Evolutionary conservation across 2,888 invertebrate genomes (phyloP).

Genomic region (Napeogenes inachia): DNA sequence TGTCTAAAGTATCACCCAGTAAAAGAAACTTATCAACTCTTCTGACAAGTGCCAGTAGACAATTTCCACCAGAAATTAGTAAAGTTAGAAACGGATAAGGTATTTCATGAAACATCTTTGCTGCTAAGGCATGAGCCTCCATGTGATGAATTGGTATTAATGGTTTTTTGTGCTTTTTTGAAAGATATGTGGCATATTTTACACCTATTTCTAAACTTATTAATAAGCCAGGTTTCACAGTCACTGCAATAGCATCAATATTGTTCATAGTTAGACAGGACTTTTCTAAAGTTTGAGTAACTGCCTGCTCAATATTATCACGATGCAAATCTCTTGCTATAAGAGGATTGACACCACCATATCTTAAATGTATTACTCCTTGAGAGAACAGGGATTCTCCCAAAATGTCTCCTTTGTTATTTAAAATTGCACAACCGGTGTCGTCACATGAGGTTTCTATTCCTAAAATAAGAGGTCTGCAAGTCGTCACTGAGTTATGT

Average conservation of each 20-base stretch:
- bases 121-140: constrained; percentile 97
- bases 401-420: constrained; percentile 82
- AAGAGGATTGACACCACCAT: constrained; percentile 94
- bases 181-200: constrained; percentile 87
- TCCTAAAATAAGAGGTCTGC: constrained; percentile 80
- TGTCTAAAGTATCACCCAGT: constrained; percentile 88
- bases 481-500: neutral
- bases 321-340: constrained; percentile 90
- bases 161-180: constrained; percentile 82
- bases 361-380: constrained; percentile 81
- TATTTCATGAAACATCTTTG: constrained; percentile 83
- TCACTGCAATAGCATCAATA: constrained; percentile 92
- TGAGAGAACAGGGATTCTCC: constrained; percentile 92
- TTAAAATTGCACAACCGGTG: constrained; percentile 93
- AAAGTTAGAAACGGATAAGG: constrained; percentile 93
- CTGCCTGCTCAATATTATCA: constrained; percentile 85
- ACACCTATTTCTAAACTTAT: constrained; percentile 88
- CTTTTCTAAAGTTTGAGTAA: constrained; percentile 79
- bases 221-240: constrained; percentile 92
- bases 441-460: constrained; percentile 99
- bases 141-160: constrained; percentile 98
- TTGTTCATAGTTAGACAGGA: constrained; percentile 79
- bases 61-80: constrained; percentile 96
- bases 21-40: constrained; percentile 86
- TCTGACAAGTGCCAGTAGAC: constrained; percentile 85